phyloP scores from a whole-genome alignment of 1,140 invertebrate genomes.

The Drosophila erecta region DNA sequence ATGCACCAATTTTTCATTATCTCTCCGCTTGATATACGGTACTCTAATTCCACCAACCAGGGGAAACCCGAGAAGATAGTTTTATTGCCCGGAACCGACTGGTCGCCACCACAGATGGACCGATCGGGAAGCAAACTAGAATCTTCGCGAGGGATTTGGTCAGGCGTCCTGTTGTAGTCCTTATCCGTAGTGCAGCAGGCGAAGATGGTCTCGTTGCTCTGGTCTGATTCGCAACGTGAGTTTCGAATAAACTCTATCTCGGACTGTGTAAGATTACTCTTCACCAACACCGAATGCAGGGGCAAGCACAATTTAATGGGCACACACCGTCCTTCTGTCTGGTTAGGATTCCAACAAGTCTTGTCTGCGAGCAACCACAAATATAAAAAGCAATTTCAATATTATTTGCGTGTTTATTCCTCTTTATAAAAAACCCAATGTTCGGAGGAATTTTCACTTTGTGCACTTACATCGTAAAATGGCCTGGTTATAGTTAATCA shows the following conservation, averaged over 20 bases:
- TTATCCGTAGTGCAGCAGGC: background rate
- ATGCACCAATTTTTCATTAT: background rate
- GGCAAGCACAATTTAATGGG: background rate
- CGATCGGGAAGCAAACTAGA: background rate
- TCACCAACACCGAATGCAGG: background rate
- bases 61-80: too few species aligned
- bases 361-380: background rate
- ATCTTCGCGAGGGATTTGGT: too few species aligned
- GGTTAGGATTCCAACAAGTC: background rate
- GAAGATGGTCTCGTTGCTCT: too few species aligned
- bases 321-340: background rate
- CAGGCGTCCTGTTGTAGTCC: background rate
- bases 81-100: too few species aligned
- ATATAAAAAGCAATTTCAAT: too few species aligned
- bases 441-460: too few species aligned
- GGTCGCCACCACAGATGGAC: background rate
- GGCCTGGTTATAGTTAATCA: too few species aligned
- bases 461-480: constrained; percentile 7
- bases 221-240: background rate
- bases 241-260: background rate
- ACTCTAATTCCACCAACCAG: background rate
- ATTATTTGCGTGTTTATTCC: too few species aligned
- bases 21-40: background rate
- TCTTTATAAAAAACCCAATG: too few species aligned
- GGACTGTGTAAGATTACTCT: background rate